Conservation (phyloP, 2,888 invertebrate genomes). For the Linnaemya tessellans region DNA sequence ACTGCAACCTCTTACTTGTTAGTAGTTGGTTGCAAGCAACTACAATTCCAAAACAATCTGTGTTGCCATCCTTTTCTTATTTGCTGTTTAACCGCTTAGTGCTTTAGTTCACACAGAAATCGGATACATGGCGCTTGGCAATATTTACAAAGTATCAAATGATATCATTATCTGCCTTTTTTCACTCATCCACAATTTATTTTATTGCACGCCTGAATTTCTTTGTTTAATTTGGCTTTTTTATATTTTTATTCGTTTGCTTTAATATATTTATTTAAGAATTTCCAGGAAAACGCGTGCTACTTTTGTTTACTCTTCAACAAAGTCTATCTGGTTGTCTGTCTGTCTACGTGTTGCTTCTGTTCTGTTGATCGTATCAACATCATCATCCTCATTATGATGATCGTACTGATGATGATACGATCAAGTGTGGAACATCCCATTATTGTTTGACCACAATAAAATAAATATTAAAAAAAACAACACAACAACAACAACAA, state of each 20-base stretch:
- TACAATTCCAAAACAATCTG: too few species aligned
- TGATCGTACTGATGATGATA: slow-evolving; percentile 42
- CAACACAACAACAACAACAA: slow-evolving; percentile 15
- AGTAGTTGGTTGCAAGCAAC: too few species aligned
- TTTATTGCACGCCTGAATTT: slow-evolving; percentile 47
- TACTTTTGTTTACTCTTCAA: slow-evolving; percentile 60
- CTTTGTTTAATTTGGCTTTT: slow-evolving; percentile 58
- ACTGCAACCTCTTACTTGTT: too few species aligned
- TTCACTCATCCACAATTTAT: slow-evolving; percentile 15
- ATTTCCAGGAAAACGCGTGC: slow-evolving; percentile 72
- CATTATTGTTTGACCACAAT: slow-evolving; percentile 70
- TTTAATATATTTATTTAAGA: slow-evolving; percentile 64
- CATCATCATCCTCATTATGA: slow-evolving; percentile 45
- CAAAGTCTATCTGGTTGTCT: too few species aligned
- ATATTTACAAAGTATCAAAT: slow-evolving; percentile 54
- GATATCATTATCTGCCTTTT: slow-evolving; percentile 47
- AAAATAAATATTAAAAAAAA: slow-evolving; percentile 40
- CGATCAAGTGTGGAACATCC: slow-evolving; percentile 69
- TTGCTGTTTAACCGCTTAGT: too few species aligned
- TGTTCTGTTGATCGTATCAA: slow-evolving; percentile 65
- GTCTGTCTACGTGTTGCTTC: slow-evolving; percentile 58
- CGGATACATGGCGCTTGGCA: slow-evolving; percentile 49
- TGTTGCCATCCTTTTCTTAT: too few species aligned
- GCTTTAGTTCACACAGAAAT: slow-evolving; percentile 10
- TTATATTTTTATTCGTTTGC: neutral